Base-by-base conservation (phyloP, 2,113 vertebrate genomes). In the Psittacula cyanocephala region DNA sequence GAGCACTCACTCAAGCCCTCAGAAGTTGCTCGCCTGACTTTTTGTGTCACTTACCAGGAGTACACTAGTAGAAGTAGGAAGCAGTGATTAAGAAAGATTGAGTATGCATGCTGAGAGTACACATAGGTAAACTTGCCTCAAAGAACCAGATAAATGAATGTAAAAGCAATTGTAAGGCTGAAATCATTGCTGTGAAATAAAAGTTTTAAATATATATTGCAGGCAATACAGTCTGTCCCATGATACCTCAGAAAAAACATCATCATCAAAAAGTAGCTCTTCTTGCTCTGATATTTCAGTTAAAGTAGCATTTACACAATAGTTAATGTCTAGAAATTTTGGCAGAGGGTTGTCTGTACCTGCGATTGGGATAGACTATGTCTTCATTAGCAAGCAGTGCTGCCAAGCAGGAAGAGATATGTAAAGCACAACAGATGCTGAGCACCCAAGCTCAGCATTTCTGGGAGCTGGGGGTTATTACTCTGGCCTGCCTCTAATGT, bases 121-220 rank as follows among this genome's bases (percentile, higher is more conserved):
- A 93, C 74, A 52, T 43, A 81, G 81, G 79, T 63, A 43, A 89
- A 70, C 65, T 75, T 95, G 81, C 92, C 86, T 95, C 89, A 89
- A 89, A 93, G 86, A 93, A 57, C 24, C 81, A 88, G 82, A 93
- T 81, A 96, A 94, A 93, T 83, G 31, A 81, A 81, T 74, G 77
- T 82, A 83, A 92, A 97, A 97, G 52, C 28, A 79, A 80, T 82
- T 70, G 17, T 80, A 74, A 88, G 78, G 41, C 74, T 96, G 68
- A 84, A 96, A 95, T 95, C 91, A 82, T 89, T 95, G 78, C 78
- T 93, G 65, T 94, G 95, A 97, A 97, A 88, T 89, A 96, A 95
- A 96, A 93, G 49, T 83, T 97, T 98, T 94, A 95, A 97, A 96
- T 83, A 97, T 93, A 55, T 95, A 96, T 95, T 93, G 70, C 37